Evolutionary conservation across 2,113 vertebrate genomes (phyloP), one percentile per base, ranked within the genome.

Genomic region (Falco punctatus): DNA sequence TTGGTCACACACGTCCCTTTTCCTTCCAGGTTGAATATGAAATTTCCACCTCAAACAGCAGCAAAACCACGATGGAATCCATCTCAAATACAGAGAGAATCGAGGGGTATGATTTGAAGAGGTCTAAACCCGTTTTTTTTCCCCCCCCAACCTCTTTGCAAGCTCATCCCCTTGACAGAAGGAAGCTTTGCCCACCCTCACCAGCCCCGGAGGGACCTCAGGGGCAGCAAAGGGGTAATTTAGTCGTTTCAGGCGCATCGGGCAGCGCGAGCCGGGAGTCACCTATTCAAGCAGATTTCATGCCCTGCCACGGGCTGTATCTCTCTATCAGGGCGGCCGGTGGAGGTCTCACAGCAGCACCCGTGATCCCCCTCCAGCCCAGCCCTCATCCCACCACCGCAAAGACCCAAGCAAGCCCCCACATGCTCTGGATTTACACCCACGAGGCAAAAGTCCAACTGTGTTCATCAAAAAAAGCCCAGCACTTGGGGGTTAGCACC

Each of bases 231-330:
- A 8, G 91, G 79, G 66, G 75, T 91, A 96, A 97, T 96, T 93
- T 71, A 95, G 92, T 87, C 94, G 83, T 94, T 91, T 24, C 82
- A 75, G 93, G 79, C 84, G 7, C 91, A 90, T 87, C 22, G 33
- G 70, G 67, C 21, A 12, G 92, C 58, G 35, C 9, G 32, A 89
- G 93, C 81, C 59, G 92, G 91, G 80, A 93, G 91, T 92, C 73
- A 62, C 79, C 93, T 49, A 96, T 98, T 97, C 97, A 97, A 65
- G 93, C 54, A 22, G 94, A 97, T 98, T 98, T 98, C 98, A 98
- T 95, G 96, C 95, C 90, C 94, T 97, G 97, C 98, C 98, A 97
- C 51, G 6, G 49, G 74, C 27, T 48, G 1, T 16, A 92, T 95
- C 95, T 98, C 97, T 98, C 92, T 97, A 98, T 98, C 97, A 96